These are phyloP conservation scores for Calameuta idolon DNA, from an alignment of 2,888 invertebrate species.

Conservation along the genomic window DNA sequence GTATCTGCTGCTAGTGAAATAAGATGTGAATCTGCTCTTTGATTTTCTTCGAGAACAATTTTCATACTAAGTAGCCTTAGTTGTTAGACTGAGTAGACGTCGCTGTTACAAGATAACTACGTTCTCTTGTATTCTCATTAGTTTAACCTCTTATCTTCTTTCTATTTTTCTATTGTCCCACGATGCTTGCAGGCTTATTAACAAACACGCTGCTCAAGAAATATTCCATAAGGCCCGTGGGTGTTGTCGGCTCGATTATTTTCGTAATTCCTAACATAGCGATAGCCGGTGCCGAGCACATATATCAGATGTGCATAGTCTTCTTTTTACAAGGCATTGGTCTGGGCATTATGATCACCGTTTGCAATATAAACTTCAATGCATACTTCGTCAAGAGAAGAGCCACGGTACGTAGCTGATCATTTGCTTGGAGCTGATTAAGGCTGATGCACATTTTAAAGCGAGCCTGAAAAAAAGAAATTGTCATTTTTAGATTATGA, in stretches of 20 bases:
- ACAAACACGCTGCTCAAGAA: conserved; percentile 76
- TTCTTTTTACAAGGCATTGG: conserved; percentile 75
- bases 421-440: not conserved
- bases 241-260: conserved; percentile 74
- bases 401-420: conserved; percentile 66
- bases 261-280: conserved; percentile 74
- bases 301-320: conserved; percentile 74
- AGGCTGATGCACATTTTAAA: not conserved
- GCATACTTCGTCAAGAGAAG: conserved; percentile 79
- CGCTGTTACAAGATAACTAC: no score
- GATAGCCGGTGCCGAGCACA: conserved; percentile 74
- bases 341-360: conserved; percentile 79
- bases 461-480: not conserved
- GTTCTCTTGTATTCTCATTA: not conserved
- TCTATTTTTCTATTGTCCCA: not conserved
- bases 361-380: conserved; percentile 80
- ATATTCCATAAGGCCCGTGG: conserved; percentile 76
- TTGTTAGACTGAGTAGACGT: no score
- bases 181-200: conserved; percentile 72
- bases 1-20: not conserved
- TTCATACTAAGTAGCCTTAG: no score
- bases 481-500: conserved; percentile 72
- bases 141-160: not conserved
- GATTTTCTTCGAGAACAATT: not conserved
- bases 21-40: not conserved